Conservation (phyloP, 1,140 invertebrate genomes). For the Panonychus citri region DNA sequence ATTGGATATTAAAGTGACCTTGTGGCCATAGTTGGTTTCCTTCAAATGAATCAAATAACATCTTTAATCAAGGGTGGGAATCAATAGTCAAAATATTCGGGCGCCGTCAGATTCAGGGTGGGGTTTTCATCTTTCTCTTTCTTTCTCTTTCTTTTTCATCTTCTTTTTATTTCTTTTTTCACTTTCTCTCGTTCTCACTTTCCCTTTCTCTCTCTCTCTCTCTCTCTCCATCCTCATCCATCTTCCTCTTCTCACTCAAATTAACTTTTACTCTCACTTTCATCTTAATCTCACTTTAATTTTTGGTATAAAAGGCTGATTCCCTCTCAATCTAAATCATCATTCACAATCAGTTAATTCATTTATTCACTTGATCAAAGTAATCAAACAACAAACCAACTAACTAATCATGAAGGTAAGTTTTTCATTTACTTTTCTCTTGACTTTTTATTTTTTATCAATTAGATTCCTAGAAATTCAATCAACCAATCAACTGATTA, state of each 20-base stretch:
- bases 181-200: too few relatives aligned
- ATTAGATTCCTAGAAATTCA: background rate
- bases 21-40: too few relatives aligned
- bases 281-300: background rate
- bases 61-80: too few relatives aligned
- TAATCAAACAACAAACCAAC: constrained; percentile 17
- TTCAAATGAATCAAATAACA: too few relatives aligned
- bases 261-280: background rate
- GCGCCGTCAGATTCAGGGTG: too few relatives aligned
- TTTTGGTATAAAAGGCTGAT: background rate
- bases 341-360: background rate
- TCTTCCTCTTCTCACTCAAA: background rate
- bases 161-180: too few relatives aligned
- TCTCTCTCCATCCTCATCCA: background rate
- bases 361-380: background rate
- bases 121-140: too few relatives aligned
- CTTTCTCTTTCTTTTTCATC: too few relatives aligned
- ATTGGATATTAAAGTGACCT: too few relatives aligned
- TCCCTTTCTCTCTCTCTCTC: background rate
- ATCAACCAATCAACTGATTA: background rate
- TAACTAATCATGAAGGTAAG: constrained; percentile 6
- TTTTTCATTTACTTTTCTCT: background rate
- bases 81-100: too few relatives aligned
- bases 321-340: background rate
- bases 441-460: background rate